A percentile compares a stretch with the other conserved stretches of the same genome.
Conservation (phyloP, 2,888 invertebrate genomes). For the Aphidius colemani region DNA sequence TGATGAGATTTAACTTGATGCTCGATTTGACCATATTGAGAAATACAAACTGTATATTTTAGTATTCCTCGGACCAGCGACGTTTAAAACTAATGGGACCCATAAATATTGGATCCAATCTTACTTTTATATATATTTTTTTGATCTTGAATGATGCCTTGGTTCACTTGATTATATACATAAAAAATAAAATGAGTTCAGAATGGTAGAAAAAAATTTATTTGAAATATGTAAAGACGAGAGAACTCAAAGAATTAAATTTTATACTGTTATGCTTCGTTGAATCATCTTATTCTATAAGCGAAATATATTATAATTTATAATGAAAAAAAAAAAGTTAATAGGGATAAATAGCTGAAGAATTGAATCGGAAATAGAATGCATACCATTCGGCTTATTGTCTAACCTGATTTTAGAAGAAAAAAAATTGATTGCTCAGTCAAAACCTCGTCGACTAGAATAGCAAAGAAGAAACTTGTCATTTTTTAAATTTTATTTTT, state of each 20-base stretch:
- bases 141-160: neutral
- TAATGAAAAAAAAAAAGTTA: neutral
- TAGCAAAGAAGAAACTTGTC: slow-evolving; percentile 3
- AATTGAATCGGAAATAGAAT: slow-evolving; percentile 17
- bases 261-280: slow-evolving; percentile 14
- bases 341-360: neutral
- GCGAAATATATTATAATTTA: slow-evolving; percentile 1
- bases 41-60: slow-evolving; percentile 24
- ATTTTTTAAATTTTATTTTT: slow-evolving; percentile 2
- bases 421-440: slow-evolving; percentile 28
- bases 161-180: slow-evolving; percentile 9
- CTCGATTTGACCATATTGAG: slow-evolving; percentile 32
- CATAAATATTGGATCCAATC: slow-evolving; percentile 31
- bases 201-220: slow-evolving; percentile 2
- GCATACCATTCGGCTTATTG: slow-evolving; percentile 15
- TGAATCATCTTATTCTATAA: slow-evolving; percentile 17
- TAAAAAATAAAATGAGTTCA: slow-evolving; percentile 8
- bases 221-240: slow-evolving; percentile 1
- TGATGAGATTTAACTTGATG: slow-evolving; percentile 2
- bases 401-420: slow-evolving; percentile 14
- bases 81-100: slow-evolving; percentile 36
- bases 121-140: slow-evolving; percentile 2
- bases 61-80: slow-evolving; percentile 28
- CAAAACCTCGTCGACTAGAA: slow-evolving; percentile 26
- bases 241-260: neutral